phyloP scores from a whole-genome alignment of 1,140 invertebrate species.

The Sinonovacula constricta region DNA sequence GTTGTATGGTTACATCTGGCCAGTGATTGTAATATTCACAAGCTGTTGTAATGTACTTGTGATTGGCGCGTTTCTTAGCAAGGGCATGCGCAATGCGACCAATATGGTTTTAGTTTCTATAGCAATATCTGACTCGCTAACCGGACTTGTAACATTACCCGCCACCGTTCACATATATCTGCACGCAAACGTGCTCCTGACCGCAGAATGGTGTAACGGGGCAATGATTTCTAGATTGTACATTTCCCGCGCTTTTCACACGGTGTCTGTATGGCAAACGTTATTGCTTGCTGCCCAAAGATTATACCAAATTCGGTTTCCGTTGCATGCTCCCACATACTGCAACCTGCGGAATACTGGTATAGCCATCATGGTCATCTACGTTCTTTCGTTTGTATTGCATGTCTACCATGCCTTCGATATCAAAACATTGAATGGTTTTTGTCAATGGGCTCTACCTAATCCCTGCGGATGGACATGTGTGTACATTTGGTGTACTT shows the following conservation, averaged over 20 bases:
- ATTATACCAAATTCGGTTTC: constrained; percentile 8
- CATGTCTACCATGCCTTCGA: constrained; percentile 44
- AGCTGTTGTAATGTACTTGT: constrained; percentile 18
- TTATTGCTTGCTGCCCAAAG: constrained; percentile 14
- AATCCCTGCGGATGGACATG: constrained; percentile 34
- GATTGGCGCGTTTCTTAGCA: constrained; percentile 25
- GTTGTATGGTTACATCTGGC: constrained; percentile 39
- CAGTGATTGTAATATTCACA: constrained; percentile 10
- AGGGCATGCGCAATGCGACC: constrained; percentile 37
- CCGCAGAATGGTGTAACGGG: constrained; percentile 30
- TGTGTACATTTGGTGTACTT: constrained; percentile 32
- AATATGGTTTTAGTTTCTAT: constrained; percentile 36
- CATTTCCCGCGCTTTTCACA: constrained; percentile 48
- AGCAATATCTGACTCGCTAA: constrained; percentile 36
- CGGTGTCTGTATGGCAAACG: constrained; percentile 33
- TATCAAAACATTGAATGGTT: constrained; percentile 27
- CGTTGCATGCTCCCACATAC: not conserved
- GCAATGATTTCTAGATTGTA: constrained; percentile 30
- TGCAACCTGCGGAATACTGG: constrained; percentile 26
- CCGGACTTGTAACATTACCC: constrained; percentile 37
- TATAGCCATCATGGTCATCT: not conserved
- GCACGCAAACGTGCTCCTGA: constrained; percentile 8
- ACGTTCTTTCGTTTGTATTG: constrained; percentile 16
- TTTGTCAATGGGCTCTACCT: constrained; percentile 26
- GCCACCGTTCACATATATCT: constrained; percentile 34